phyloP scores from a whole-genome alignment of 2,113 vertebrate genomes.

The Thomomys bottae region DNA sequence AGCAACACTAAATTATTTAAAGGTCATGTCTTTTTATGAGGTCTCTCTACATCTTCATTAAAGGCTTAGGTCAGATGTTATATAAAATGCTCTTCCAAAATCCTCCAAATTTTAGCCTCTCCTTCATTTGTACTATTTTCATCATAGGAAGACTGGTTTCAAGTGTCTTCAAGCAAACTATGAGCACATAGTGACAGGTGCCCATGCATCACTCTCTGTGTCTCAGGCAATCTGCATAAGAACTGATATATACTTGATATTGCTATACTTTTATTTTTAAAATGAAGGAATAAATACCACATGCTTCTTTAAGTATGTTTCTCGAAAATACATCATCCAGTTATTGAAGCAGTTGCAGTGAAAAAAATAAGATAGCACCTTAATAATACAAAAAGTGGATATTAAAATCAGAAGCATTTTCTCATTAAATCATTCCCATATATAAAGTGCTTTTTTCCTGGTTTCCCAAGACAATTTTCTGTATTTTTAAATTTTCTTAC shows the following conservation, averaged over 20 bases:
- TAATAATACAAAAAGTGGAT: not conserved
- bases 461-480: not conserved
- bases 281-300: slow-evolving; percentile 39
- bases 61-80: not conserved
- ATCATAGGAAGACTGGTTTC: not conserved
- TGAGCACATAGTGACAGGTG: not conserved
- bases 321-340: not conserved
- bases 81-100: not conserved
- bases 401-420: slow-evolving; percentile 34
- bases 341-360: not conserved
- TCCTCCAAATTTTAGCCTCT: not conserved
- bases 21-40: not conserved
- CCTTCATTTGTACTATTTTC: not conserved
- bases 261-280: slow-evolving; percentile 25
- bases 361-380: not conserved
- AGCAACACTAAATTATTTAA: not conserved
- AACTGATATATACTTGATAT: not conserved
- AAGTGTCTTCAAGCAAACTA: not conserved
- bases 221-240: not conserved
- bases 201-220: not conserved
- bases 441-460: not conserved
- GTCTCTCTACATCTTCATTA: not conserved
- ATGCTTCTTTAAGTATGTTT: not conserved
- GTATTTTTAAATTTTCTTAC: not conserved
- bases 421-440: not conserved